Percentiles rank a stretch among this genome's conserved stretches.
These are phyloP conservation scores for Acanthis flammea DNA, from an alignment of 2,797 vertebrate species.

Conservation along the genomic window DNA sequence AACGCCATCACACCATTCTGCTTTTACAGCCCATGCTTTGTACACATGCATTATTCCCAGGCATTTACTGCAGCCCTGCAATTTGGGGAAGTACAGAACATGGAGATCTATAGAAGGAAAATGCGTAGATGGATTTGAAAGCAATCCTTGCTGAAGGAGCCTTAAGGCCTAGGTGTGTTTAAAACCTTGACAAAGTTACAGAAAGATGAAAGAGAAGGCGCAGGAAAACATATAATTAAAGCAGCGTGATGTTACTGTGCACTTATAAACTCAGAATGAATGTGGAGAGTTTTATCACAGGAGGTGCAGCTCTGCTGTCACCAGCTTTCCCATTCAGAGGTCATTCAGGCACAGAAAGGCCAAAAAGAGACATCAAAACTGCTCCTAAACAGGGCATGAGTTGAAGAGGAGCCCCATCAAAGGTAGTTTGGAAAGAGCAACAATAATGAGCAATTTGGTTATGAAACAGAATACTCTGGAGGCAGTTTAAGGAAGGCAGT, in stretches of 20 bases:
- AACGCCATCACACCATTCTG: neutral
- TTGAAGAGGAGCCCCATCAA: neutral
- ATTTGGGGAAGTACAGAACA: conserved; percentile 28
- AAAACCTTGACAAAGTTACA: conserved; percentile 53
- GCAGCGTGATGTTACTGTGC: conserved; percentile 17
- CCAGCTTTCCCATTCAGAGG: neutral
- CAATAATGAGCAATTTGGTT: neutral
- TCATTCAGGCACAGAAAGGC: neutral
- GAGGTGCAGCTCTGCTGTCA: neutral
- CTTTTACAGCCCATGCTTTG: neutral
- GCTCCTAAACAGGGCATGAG: neutral
- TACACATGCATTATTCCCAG: neutral
- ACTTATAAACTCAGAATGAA: conserved; percentile 1
- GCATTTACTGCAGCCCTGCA: conserved; percentile 8
- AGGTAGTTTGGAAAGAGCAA: neutral
- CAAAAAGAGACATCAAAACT: neutral
- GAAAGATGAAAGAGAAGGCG: conserved; percentile 53
- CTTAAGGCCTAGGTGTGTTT: conserved; percentile 64
- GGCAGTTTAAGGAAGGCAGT: conserved; percentile 20
- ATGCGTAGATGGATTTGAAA: conserved; percentile 25
- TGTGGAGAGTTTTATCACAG: neutral
- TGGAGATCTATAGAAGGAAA: neutral
- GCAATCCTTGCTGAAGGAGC: conserved; percentile 25
- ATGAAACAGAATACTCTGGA: conserved; percentile 34
- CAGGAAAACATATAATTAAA: conserved; percentile 65